Percentiles rank a stretch among this genome's conserved stretches.
These are phyloP conservation scores for Synanceia verrucosa DNA, from an alignment of 2,797 vertebrate species.

Conservation along the genomic window DNA sequence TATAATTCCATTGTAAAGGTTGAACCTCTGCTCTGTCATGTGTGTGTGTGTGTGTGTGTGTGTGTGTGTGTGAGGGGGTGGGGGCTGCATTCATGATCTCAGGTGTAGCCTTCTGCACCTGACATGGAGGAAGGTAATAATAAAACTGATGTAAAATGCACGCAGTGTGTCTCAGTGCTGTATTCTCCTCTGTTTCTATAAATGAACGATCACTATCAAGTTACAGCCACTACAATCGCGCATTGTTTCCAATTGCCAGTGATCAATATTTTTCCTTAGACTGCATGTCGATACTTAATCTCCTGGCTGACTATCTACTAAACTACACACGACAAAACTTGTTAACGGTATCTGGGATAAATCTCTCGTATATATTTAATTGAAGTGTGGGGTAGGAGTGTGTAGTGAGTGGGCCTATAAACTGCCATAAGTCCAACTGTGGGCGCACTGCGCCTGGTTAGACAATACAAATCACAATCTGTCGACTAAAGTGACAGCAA, in stretches of 20 bases:
- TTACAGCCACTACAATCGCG: background rate
- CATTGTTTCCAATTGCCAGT: conserved; percentile 6
- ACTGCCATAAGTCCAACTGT: background rate
- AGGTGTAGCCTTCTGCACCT: conserved; percentile 63
- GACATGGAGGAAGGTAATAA: conserved; percentile 8
- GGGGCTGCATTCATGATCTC: conserved; percentile 33
- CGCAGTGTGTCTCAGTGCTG: background rate
- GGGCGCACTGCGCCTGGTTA: background rate
- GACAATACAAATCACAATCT: background rate
- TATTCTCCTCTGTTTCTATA: background rate
- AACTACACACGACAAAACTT: background rate
- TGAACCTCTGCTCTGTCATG: background rate
- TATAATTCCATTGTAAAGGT: background rate
- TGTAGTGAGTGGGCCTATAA: background rate
- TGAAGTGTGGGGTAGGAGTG: background rate
- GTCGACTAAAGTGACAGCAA: background rate
- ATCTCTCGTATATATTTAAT: conserved; percentile 3
- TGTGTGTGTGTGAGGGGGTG: background rate
- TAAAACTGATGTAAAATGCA: background rate
- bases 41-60: background rate
- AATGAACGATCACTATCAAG: conserved; percentile 6
- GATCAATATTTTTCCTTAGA: background rate
- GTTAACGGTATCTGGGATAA: background rate
- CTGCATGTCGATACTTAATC: conserved; percentile 7
- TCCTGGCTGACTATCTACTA: background rate